Conservation (phyloP, 1,140 invertebrate genomes). For the Nephila pilipes region DNA sequence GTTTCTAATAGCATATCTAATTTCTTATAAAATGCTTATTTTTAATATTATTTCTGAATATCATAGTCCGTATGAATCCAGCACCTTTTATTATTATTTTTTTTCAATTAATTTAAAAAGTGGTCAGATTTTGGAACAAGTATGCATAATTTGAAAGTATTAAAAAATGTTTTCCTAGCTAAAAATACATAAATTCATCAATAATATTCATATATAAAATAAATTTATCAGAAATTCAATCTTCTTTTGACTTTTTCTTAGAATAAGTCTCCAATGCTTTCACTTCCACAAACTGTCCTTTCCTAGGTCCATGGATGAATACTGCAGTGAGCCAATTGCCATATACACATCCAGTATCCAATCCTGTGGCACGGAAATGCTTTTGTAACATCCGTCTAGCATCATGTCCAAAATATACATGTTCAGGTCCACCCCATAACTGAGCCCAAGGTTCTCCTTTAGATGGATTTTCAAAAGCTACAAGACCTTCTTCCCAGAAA, state of each 20-base stretch:
- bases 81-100: no score
- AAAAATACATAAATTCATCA: no score
- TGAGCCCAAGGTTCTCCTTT: constrained; percentile 80
- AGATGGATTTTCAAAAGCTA: constrained; percentile 76
- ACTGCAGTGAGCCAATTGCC: constrained; percentile 80
- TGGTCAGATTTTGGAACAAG: no score
- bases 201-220: no score
- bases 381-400: constrained; percentile 80
- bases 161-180: neutral
- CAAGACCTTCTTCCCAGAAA: constrained; percentile 66
- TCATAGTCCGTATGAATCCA: no score
- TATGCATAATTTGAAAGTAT: no score
- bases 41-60: no score
- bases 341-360: constrained; percentile 82
- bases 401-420: constrained; percentile 82
- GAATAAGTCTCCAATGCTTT: constrained; percentile 59
- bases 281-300: constrained; percentile 71
- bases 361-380: constrained; percentile 80
- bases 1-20: no score
- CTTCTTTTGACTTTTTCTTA: neutral
- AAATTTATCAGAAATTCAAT: neutral
- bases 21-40: no score
- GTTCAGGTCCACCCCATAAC: constrained; percentile 81
- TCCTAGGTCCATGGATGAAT: constrained; percentile 75
- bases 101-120: no score